Evolutionary conservation across 2,888 invertebrate genomes (phyloP), one percentile per base, ranked within the genome.

Genomic region (Tromatobia lineatoria): DNA sequence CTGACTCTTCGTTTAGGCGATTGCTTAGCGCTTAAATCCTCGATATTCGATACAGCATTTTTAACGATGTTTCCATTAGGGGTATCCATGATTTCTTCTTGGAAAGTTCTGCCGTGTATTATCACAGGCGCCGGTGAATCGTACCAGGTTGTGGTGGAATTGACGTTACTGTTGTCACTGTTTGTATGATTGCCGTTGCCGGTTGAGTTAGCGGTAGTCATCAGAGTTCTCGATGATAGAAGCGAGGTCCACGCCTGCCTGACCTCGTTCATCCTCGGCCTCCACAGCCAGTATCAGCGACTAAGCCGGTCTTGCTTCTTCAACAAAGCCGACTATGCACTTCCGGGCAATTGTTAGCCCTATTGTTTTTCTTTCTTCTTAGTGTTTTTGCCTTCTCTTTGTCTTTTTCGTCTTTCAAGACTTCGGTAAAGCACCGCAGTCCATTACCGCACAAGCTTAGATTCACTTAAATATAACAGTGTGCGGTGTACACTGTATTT

Each of bases 71-170:
- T 38, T 11, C 45, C 66, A 10, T n/a, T 20, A 18, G 45, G 6
- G 3, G 7, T 54, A 13, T 83, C 79, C 71, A 79, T 80, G 2
- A 50, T 29, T 29, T 79, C 79, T 8, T 85, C 79, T 66, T 54
- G 18, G 45, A 85, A 85, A 3, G 47, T 59, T 47, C 82, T 71
- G n/a, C 50, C 88, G 84, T 92, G 92, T 23, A 92, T 87, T 85
- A 92, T 92, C 34, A 90, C 88, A 8, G 92, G 92, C 23, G 88
- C 87, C 20, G 91, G 92, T 11, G 83, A 87, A 82, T 93, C 92
- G 90, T 92, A 92, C 92, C 93, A 92, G 20, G 90, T 90, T 6
- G 91, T 85, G 23, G 82, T 84, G 11, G 88, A 87, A 57, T 73
- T 81, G n/a, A 34, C 82, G 74, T 75, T 77, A 54, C 66, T 67